Conservation (phyloP, 2,797 vertebrate genomes). For the Ctenosaura bakeri region DNA sequence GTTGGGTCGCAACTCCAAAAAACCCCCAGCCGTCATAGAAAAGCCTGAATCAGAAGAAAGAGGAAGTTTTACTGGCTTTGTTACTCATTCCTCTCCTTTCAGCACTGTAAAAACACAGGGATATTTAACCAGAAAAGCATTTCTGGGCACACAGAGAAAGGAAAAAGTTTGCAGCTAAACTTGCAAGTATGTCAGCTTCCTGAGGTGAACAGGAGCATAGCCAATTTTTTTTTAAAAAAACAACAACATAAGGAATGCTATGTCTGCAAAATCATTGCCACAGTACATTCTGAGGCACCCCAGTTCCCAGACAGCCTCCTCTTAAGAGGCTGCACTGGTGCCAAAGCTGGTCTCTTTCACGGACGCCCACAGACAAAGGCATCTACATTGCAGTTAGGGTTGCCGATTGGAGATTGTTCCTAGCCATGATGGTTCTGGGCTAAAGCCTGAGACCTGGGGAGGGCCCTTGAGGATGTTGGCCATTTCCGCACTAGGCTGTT, state of each 20-base stretch:
- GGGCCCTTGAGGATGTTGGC: too few species aligned
- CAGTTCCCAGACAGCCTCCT: too few species aligned
- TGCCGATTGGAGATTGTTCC: too few species aligned
- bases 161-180: background rate
- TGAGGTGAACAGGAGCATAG: background rate
- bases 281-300: background rate
- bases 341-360: too few species aligned
- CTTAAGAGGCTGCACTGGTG: too few species aligned
- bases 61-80: background rate
- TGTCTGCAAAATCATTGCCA: background rate
- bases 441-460: too few species aligned
- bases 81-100: background rate
- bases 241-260: background rate
- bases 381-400: background rate
- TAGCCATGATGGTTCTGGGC: too few species aligned
- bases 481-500: too few species aligned
- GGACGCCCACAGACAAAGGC: background rate
- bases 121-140: background rate
- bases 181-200: background rate
- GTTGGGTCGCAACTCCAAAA: background rate
- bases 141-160: background rate
- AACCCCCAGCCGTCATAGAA: background rate
- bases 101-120: background rate
- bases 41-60: background rate
- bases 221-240: background rate